These are phyloP conservation scores for Microplitis demolitor DNA, from an alignment of 1,140 invertebrate species.

Conservation along the genomic window DNA sequence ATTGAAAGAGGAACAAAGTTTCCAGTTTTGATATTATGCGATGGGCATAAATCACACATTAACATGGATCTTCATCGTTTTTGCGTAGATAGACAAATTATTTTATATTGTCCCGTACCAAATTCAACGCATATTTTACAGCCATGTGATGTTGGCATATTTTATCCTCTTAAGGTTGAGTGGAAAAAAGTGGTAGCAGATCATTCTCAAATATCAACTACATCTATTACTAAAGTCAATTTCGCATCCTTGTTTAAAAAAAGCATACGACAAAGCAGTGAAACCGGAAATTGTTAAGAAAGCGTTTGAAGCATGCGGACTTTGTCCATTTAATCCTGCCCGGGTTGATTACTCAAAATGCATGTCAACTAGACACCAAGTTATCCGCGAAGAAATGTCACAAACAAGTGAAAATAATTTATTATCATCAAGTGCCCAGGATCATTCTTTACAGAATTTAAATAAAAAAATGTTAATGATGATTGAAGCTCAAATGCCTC, in stretches of 20 bases:
- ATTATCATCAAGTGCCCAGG: neutral
- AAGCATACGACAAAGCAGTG: slow-evolving; percentile 31
- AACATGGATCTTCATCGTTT: neutral
- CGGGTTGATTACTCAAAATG: slow-evolving; percentile 45
- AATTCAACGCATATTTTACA: slow-evolving; percentile 55
- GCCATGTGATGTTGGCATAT: slow-evolving; percentile 51
- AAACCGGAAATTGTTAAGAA: slow-evolving; percentile 42
- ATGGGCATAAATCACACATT: slow-evolving; percentile 32
- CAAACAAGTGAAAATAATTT: neutral
- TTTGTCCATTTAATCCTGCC: slow-evolving; percentile 47
- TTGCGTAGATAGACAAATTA: neutral
- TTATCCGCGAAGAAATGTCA: slow-evolving; percentile 8
- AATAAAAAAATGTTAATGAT: neutral
- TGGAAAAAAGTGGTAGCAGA: slow-evolving; percentile 43
- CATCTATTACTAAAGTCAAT: slow-evolving; percentile 40
- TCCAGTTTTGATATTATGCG: slow-evolving; percentile 40
- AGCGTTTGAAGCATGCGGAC: slow-evolving; percentile 46
- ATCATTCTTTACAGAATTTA: neutral
- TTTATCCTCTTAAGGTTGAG: slow-evolving; percentile 44
- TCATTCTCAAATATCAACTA: slow-evolving; percentile 29
- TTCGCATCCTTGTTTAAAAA: slow-evolving; percentile 48
- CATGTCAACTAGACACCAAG: slow-evolving; percentile 28
- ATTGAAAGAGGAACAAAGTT: slow-evolving; percentile 35
- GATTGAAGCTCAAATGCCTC: neutral
- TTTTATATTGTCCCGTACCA: neutral